Percentiles rank a stretch among this genome's conserved stretches.
Conservation (phyloP, 1,140 invertebrate species). For the Orussus abietinus region DNA sequence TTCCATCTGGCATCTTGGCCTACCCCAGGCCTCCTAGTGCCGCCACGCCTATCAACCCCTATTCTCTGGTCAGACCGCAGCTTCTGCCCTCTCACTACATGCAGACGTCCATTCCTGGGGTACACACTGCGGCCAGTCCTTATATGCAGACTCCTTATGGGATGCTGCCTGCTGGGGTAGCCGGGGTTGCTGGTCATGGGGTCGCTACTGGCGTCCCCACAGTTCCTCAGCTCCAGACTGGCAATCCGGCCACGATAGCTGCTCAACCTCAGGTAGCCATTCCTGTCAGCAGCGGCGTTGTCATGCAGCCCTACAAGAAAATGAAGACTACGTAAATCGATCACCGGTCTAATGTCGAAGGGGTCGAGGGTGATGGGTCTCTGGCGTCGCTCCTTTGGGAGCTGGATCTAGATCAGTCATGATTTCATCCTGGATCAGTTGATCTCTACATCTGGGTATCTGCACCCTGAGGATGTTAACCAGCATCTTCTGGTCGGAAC, state of each 20-base stretch:
- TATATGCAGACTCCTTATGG: slow-evolving; percentile 48
- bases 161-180: slow-evolving; percentile 37
- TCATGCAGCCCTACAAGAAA: slow-evolving; percentile 79
- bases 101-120: slow-evolving; percentile 35
- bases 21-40: slow-evolving; percentile 57
- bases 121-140: slow-evolving; percentile 40
- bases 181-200: slow-evolving; percentile 23
- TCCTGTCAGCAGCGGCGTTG: slow-evolving; percentile 55
- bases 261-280: slow-evolving; percentile 45
- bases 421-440: too few species aligned
- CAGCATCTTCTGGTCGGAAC: too few species aligned
- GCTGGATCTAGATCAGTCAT: too few species aligned
- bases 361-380: too few species aligned
- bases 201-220: slow-evolving; percentile 27
- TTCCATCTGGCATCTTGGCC: slow-evolving; percentile 51
- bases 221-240: slow-evolving; percentile 38
- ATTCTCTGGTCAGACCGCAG: slow-evolving; percentile 52
- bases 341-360: too few species aligned
- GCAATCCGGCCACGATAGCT: slow-evolving; percentile 45
- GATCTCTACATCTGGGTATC: too few species aligned
- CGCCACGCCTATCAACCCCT: slow-evolving; percentile 52
- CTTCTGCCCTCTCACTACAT: slow-evolving; percentile 46
- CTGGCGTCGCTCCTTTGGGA: too few species aligned
- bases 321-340: slow-evolving; percentile 76
- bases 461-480: too few species aligned